phyloP scores from a whole-genome alignment of 2,888 invertebrate species.

The Agonum fuliginosum region DNA sequence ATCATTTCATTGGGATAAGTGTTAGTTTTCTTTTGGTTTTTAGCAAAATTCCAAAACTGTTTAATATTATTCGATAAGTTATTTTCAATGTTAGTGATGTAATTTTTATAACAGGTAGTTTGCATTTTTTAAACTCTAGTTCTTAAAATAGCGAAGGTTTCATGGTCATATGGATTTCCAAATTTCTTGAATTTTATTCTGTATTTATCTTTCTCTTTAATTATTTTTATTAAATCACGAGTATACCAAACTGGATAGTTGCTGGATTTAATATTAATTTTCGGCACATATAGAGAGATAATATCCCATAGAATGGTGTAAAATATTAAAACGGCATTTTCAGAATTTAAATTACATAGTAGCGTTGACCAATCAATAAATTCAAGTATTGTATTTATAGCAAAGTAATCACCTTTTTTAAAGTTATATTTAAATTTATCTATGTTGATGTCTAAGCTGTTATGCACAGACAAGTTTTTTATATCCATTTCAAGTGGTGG shows the following conservation, averaged over 20 bases:
- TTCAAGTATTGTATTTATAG: not conserved
- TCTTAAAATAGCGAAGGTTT: not conserved
- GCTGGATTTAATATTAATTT: not conserved
- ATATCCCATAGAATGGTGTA: not conserved
- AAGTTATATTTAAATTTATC: not conserved
- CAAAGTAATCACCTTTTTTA: not conserved
- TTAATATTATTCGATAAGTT: not conserved
- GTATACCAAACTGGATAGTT: not conserved
- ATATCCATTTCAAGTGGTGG: not conserved
- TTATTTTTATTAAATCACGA: not conserved
- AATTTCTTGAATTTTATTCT: not conserved
- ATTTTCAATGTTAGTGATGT: slow-evolving; percentile 3
- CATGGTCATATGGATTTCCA: not conserved
- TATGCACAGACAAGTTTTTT: not conserved
- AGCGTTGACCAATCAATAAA: not conserved
- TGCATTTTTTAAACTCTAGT: not conserved
- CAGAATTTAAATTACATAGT: not conserved
- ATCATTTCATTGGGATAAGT: not conserved
- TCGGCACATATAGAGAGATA: not conserved
- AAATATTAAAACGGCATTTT: not conserved
- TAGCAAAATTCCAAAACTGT: slow-evolving; percentile 6
- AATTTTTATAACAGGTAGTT: not conserved
- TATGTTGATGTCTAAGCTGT: not conserved
- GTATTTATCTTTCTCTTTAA: slow-evolving; percentile 13
- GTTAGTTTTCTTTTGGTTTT: not conserved